Conservation (phyloP, 2,113 vertebrate species). For the Pipa parva region DNA sequence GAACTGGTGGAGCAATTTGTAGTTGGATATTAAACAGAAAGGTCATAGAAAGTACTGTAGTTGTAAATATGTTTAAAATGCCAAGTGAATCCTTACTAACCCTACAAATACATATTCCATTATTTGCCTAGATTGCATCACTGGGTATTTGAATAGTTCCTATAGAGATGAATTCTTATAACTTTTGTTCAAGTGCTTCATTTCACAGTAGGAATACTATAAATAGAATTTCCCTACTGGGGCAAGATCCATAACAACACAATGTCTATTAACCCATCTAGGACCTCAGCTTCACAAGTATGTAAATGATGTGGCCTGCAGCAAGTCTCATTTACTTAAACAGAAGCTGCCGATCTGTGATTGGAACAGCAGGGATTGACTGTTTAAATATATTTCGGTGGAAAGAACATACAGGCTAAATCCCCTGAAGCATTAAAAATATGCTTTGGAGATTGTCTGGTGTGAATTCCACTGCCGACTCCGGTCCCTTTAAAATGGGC, state of each 20-base stretch:
- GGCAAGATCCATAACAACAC: conserved; percentile 51
- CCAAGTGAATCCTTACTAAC: neutral
- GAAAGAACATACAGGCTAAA: too few species aligned
- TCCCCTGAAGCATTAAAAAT: too few species aligned
- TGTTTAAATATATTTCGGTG: too few species aligned
- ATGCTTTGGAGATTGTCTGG: too few species aligned
- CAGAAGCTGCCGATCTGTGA: conserved; percentile 45
- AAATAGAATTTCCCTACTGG: conserved; percentile 51
- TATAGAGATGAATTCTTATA: neutral
- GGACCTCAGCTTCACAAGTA: conserved; percentile 49
- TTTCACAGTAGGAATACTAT: conserved; percentile 45
- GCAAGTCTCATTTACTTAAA: conserved; percentile 34
- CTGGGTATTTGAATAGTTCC: neutral
- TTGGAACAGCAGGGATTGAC: too few species aligned
- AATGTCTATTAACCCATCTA: conserved; percentile 39
- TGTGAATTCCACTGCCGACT: too few species aligned
- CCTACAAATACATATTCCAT: neutral
- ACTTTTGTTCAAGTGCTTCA: conserved; percentile 31
- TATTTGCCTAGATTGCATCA: neutral
- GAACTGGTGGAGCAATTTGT: too few species aligned
- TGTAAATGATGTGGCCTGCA: conserved; percentile 43
- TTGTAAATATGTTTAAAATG: neutral
- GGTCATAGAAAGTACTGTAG: neutral
- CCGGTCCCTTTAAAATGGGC: too few species aligned
- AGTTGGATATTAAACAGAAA: neutral